Evolutionary conservation across 2,888 invertebrate species (phyloP).

Genomic region (Cryptus viduatorius): DNA sequence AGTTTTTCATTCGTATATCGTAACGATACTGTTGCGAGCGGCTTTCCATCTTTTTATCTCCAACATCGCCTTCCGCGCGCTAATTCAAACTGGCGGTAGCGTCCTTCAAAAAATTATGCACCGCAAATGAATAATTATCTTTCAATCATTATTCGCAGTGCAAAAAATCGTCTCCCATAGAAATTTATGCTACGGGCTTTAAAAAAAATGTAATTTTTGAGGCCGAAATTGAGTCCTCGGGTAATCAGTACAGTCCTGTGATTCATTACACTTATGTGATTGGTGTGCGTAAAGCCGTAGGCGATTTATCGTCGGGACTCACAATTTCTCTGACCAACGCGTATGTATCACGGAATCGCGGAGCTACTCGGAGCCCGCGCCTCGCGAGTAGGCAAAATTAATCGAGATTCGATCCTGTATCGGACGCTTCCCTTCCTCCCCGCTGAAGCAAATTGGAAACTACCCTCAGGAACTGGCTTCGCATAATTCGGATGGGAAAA

Average conservation of each 20-base stretch:
- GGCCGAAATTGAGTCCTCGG: neutral
- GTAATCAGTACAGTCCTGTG: neutral
- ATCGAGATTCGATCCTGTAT: slow-evolving; percentile 80
- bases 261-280: slow-evolving; percentile 33
- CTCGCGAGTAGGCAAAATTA: slow-evolving; percentile 76
- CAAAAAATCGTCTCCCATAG: neutral
- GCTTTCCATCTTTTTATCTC: neutral
- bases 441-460: slow-evolving; percentile 81
- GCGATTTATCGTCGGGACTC: slow-evolving; percentile 67
- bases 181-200: neutral
- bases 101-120: neutral
- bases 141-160: neutral
- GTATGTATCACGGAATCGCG: slow-evolving; percentile 45
- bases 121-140: neutral
- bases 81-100: neutral
- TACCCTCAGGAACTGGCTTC: slow-evolving; percentile 81
- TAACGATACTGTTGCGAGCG: neutral
- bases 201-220: neutral
- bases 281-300: slow-evolving; percentile 41
- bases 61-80: neutral
- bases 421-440: slow-evolving; percentile 72
- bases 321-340: slow-evolving; percentile 73
- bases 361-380: slow-evolving; percentile 18
- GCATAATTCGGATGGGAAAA: slow-evolving; percentile 81
- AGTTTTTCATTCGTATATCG: neutral